Evolutionary conservation across 2,797 vertebrate genomes (phyloP).

Genomic region (Vultur gryphus): DNA sequence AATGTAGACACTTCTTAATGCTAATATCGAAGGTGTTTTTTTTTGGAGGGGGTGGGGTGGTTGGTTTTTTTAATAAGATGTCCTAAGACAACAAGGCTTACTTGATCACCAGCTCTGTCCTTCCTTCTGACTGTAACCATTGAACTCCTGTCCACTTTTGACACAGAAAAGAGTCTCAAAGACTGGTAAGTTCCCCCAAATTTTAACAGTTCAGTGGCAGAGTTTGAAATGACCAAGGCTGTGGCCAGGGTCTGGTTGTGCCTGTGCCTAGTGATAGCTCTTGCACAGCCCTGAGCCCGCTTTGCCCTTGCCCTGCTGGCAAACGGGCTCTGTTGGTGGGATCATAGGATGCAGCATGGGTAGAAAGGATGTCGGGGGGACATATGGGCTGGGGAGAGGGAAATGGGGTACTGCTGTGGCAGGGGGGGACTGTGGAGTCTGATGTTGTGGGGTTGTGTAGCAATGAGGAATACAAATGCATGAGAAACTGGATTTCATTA

Average conservation of each 20-base stretch:
- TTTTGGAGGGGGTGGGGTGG: no score
- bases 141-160: neutral
- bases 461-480: neutral
- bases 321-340: neutral
- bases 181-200: neutral
- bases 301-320: neutral
- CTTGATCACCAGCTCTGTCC: neutral
- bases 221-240: neutral
- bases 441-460: neutral
- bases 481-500: neutral
- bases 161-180: neutral
- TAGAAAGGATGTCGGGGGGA: rapidly evolving
- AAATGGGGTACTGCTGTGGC: rapidly evolving
- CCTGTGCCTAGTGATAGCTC: neutral
- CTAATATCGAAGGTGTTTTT: neutral
- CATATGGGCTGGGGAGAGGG: rapidly evolving
- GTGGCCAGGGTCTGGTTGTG: rapidly evolving
- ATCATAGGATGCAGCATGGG: neutral
- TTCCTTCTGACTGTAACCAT: neutral
- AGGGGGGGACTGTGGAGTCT: neutral
- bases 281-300: neutral
- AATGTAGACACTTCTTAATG: neutral
- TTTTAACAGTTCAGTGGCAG: neutral
- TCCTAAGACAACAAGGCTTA: neutral
- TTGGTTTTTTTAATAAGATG: neutral